Evolutionary conservation across 2,113 vertebrate genomes (phyloP), one percentile per base, ranked within the genome.

Genomic region (Philantomba maxwellii): DNA sequence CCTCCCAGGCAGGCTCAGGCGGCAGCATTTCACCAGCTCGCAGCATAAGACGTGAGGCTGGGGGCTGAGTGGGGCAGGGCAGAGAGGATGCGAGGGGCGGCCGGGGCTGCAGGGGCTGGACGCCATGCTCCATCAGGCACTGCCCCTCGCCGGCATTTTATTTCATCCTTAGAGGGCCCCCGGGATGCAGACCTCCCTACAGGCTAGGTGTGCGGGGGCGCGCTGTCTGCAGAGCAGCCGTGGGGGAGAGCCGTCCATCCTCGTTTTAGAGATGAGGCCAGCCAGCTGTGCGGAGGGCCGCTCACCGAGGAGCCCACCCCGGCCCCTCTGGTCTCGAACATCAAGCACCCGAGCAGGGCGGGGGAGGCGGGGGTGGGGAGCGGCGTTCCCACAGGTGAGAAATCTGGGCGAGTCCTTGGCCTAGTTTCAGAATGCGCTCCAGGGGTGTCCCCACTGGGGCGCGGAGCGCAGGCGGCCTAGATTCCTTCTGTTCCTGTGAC

Each of bases 381-480:
- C 21, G n/a, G 47, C n/a, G 19, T 36, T 58, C 36, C 70, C 16
- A 7, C 43, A 64, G 77, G 57, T 86, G 9, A 53, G 19, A 87
- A 82, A 25, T 88, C 60, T 7, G 70, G 85, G 26, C 6, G 49
- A 93, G 64, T 45, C 75, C 43, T 91, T 77, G 55, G 30, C 75
- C 49, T 85, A 36, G 77, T 89, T 96, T 77, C 51, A 89, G 23
- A 47, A 51, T 88, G 73, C 62, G 70, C 83, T 92, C 45, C 30
- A 66, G 77, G 86, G 15, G 23, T 96, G 88, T 81, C 88, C 45
- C 94, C 93, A 2, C 51, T 47, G 51, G 82, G 33, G 14, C 4
- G 23, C n/a, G 85, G 77, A 60, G 43, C 47, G 53, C 77, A 30
- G 28, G 57, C 26, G 23, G 53, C 64, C 91, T 83, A 80, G 47